Percentiles rank a stretch among this genome's conserved stretches.
Conservation (phyloP, 2,113 vertebrate species). For the Rhombomys opimus region DNA sequence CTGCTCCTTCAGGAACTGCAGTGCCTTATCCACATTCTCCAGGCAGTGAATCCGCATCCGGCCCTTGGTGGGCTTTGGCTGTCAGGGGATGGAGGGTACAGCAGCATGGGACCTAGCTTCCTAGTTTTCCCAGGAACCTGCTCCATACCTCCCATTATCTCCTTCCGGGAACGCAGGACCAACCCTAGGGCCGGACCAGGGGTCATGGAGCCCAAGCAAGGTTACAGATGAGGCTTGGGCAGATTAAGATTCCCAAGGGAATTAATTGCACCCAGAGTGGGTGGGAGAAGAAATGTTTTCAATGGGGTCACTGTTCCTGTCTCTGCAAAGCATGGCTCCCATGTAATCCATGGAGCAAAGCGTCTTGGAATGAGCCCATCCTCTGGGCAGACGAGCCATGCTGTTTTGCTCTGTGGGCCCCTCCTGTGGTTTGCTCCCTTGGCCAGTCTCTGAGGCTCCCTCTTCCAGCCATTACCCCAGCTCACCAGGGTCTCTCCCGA, state of each 20-base stretch:
- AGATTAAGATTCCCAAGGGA: slow-evolving; percentile 84
- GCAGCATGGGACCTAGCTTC: background rate
- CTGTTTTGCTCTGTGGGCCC: background rate
- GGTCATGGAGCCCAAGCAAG: slow-evolving; percentile 21
- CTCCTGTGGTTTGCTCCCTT: background rate
- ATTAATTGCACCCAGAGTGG: slow-evolving; percentile 66
- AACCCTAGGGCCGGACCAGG: background rate
- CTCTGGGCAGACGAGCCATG: background rate
- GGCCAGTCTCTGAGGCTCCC: background rate
- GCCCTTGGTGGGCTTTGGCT: slow-evolving; percentile 96
- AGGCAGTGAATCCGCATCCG: slow-evolving; percentile 97
- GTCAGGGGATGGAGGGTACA: background rate
- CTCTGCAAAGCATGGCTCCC: background rate
- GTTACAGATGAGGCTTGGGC: slow-evolving; percentile 29
- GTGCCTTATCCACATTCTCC: slow-evolving; percentile 96
- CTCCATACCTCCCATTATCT: background rate
- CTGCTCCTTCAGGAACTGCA: slow-evolving; percentile 97
- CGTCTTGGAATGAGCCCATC: background rate
- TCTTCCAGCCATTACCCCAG: background rate
- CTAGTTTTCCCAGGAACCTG: background rate
- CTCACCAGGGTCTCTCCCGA: slow-evolving; percentile 96
- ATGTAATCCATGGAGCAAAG: background rate
- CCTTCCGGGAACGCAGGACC: background rate
- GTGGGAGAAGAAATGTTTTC: slow-evolving; percentile 53
- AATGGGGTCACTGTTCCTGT: slow-evolving; percentile 74